These are phyloP conservation scores for Teleogryllus oceanicus DNA, from an alignment of 2,888 invertebrate species.

Conservation along the genomic window DNA sequence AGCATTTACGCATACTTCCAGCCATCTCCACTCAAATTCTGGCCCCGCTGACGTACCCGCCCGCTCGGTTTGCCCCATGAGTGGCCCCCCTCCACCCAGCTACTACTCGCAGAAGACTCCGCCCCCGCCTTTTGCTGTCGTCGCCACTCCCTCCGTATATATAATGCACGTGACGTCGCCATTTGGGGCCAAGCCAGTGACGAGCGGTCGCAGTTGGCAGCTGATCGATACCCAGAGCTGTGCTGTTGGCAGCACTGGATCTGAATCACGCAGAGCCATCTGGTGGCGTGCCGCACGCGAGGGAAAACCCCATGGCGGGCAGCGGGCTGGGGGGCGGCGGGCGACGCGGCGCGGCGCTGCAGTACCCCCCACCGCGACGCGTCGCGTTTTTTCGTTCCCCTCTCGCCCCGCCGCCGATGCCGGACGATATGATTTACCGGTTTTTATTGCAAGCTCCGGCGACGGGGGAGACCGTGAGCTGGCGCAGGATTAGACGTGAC, in stretches of 20 bases:
- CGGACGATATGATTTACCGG: neutral
- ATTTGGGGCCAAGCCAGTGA: neutral
- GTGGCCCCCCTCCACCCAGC: too few species aligned
- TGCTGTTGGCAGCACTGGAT: conserved; percentile 4
- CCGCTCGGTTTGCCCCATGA: too few species aligned
- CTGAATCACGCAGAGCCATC: conserved; percentile 9
- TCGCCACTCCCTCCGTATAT: too few species aligned
- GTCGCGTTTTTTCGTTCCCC: neutral
- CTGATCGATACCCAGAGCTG: neutral
- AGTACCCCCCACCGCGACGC: neutral
- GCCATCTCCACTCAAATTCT: too few species aligned
- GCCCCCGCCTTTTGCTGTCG: too few species aligned
- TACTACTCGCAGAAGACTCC: too few species aligned
- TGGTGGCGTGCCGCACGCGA: neutral
- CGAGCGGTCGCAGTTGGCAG: neutral
- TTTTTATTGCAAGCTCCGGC: neutral
- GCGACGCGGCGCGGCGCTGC: neutral
- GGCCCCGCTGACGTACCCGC: too few species aligned
- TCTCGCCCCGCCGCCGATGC: neutral
- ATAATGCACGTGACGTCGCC: neutral
- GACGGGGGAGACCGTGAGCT: neutral
- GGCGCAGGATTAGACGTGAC: too few species aligned
- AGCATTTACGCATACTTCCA: too few species aligned
- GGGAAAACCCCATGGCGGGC: neutral
- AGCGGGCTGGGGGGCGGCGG: neutral